Percentiles rank a stretch among this genome's conserved stretches.
Conservation (phyloP, 2,888 invertebrate species). For the Ophonus ardosiacus region DNA sequence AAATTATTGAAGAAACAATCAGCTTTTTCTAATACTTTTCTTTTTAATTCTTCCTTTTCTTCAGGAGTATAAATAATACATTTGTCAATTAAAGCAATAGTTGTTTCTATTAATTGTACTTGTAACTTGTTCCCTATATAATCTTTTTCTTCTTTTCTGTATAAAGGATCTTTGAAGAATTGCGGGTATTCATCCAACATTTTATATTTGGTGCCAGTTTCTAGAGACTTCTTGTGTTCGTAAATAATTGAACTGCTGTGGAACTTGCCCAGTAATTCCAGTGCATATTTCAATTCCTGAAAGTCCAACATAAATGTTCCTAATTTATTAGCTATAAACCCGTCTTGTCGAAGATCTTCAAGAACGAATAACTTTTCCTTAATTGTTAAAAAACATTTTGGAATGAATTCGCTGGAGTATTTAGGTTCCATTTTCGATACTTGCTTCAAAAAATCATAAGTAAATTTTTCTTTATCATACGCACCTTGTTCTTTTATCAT, state of each 20-base stretch:
- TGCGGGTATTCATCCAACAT: conserved; percentile 70
- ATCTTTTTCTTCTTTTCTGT: conserved; percentile 69
- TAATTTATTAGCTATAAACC: conserved; percentile 66
- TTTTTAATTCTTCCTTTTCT: conserved; percentile 66
- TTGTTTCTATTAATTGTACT: conserved; percentile 69
- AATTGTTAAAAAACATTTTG: conserved; percentile 72
- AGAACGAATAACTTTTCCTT: conserved; percentile 72
- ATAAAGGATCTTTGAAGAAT: conserved; percentile 73
- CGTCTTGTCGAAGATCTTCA: conserved; percentile 71
- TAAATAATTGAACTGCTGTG: conserved; percentile 72
- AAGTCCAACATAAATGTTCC: conserved; percentile 65
- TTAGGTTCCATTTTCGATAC: conserved; percentile 51
- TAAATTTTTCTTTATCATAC: conserved; percentile 63
- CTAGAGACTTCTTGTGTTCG: conserved; percentile 68
- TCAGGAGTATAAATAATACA: conserved; percentile 3
- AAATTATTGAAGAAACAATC: conserved; percentile 69
- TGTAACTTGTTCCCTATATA: conserved; percentile 70
- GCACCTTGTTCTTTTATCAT: conserved; percentile 43
- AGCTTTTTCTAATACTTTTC: conserved; percentile 45
- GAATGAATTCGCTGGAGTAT: conserved; percentile 67
- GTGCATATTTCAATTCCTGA: conserved; percentile 66
- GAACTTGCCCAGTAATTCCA: conserved; percentile 69
- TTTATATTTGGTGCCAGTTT: conserved; percentile 65
- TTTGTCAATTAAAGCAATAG: conserved; percentile 69
- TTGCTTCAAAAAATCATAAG: conserved; percentile 59